phyloP scores from a whole-genome alignment of 2,113 vertebrate genomes.

The Apodemus sylvaticus region DNA sequence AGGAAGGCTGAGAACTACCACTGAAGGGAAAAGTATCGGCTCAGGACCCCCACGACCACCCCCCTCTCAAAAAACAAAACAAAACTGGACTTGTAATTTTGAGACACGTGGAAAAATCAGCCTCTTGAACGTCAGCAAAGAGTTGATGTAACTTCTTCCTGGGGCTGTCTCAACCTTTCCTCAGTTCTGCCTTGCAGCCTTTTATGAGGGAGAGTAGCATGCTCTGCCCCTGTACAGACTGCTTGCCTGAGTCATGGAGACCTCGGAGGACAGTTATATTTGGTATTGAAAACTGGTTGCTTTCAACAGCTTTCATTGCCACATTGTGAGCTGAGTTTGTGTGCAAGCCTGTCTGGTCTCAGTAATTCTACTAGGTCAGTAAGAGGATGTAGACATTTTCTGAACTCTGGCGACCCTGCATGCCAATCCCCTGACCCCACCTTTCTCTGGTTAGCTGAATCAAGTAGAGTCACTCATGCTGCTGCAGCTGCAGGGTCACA shows the following conservation, averaged over 20 bases:
- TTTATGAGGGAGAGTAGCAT: not conserved
- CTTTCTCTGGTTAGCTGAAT: not conserved
- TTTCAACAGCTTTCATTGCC: not conserved
- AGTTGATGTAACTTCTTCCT: not conserved
- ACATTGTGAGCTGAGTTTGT: not conserved
- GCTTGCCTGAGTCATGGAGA: not conserved
- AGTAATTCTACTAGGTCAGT: not conserved
- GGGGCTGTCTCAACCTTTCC: not conserved
- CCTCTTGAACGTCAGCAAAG: constrained; percentile 37
- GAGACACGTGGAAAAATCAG: not conserved
- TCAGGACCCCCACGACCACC: not conserved
- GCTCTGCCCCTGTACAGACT: not conserved
- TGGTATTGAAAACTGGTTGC: not conserved
- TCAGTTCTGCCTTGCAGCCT: not conserved
- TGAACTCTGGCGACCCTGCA: not conserved
- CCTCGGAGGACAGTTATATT: not conserved
- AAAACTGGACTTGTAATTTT: constrained; percentile 35
- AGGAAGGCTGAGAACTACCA: not conserved
- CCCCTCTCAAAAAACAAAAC: not conserved
- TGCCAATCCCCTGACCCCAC: not conserved
- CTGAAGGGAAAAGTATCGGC: not conserved
- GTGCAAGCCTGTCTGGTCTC: not conserved
- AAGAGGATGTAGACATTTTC: not conserved
- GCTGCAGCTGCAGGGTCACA: not conserved
- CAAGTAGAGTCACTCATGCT: too few species aligned